Evolutionary conservation across 2,888 invertebrate genomes (phyloP).

Genomic region (Megaustenia siamemsis): DNA sequence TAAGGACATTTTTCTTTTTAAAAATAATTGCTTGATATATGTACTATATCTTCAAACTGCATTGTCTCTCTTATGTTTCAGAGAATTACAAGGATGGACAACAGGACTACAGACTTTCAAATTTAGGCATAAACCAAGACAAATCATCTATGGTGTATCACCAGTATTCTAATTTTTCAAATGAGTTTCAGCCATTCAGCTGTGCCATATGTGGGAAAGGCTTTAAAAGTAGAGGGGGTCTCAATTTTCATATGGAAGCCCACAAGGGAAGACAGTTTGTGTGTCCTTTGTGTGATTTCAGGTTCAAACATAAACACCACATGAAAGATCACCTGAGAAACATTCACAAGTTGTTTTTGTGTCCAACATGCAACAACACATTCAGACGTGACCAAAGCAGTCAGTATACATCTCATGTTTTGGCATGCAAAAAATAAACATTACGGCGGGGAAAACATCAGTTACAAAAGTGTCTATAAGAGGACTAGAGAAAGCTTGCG

Average conservation of each 20-base stretch:
- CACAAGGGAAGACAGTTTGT: slow-evolving; percentile 38
- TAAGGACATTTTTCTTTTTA: not conserved
- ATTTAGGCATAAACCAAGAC: not conserved
- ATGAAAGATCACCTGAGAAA: slow-evolving; percentile 51
- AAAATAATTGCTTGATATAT: not conserved
- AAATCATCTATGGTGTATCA: not conserved
- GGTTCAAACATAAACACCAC: slow-evolving; percentile 53
- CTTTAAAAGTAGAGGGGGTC: slow-evolving; percentile 40
- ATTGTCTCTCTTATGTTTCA: slow-evolving; percentile 34
- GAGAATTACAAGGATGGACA: not conserved
- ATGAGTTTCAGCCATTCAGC: not conserved
- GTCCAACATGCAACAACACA: slow-evolving; percentile 13
- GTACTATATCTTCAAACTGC: slow-evolving; percentile 6
- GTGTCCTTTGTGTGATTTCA: slow-evolving; percentile 42
- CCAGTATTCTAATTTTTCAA: not conserved
- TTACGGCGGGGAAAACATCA: too few species aligned
- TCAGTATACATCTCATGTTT: not conserved
- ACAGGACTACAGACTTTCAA: slow-evolving; percentile 9
- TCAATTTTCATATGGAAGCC: slow-evolving; percentile 41
- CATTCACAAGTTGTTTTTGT: slow-evolving; percentile 26
- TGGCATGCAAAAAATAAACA: slow-evolving; percentile 10
- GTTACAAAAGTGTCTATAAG: too few species aligned
- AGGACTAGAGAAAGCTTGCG: too few species aligned
- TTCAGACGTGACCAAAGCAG: not conserved
- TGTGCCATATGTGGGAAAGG: slow-evolving; percentile 49